Conservation (phyloP, 2,888 invertebrate genomes). For the Noctua pronuba region DNA sequence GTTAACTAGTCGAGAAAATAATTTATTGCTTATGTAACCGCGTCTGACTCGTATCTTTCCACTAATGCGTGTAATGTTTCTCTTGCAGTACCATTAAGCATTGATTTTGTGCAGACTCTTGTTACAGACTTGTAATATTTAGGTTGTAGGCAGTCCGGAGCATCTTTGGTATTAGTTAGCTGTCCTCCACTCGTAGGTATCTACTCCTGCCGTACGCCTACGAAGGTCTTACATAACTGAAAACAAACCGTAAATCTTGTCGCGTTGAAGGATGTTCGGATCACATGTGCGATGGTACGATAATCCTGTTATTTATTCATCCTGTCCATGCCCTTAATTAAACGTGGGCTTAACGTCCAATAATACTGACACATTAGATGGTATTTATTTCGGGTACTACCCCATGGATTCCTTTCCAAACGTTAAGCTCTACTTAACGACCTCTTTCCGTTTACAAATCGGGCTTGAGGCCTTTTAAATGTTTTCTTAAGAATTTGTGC, state of each 20-base stretch:
- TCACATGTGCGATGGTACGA: conserved; percentile 81
- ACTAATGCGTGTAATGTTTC: conserved; percentile 56
- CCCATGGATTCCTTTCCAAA: conserved; percentile 72
- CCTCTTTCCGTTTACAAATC: conserved; percentile 73
- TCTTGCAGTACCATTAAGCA: conserved; percentile 46
- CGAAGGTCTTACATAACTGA: conserved; percentile 62
- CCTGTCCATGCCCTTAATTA: conserved; percentile 81
- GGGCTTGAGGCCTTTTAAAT: conserved; percentile 55
- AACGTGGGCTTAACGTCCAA: conserved; percentile 75
- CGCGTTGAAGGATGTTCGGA: conserved; percentile 70
- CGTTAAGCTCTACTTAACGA: conserved; percentile 80
- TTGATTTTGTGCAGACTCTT: conserved; percentile 57
- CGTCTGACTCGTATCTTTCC: conserved; percentile 53
- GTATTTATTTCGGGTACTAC: conserved; percentile 80
- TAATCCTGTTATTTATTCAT: conserved; percentile 87
- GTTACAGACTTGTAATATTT: conserved; percentile 28
- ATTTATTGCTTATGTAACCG: conserved; percentile 46
- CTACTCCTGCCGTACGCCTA: conserved; percentile 33
- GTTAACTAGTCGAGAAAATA: conserved; percentile 40
- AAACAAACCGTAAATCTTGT: conserved; percentile 70
- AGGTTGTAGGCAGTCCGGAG: conserved; percentile 19
- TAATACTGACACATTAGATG: conserved; percentile 78
- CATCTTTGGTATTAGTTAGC: conserved; percentile 37
- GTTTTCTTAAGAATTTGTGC: conserved; percentile 58
- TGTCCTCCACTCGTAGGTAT: conserved; percentile 15